Evolutionary conservation across 2,888 invertebrate genomes (phyloP).

Genomic region (Nemoura dubitans): DNA sequence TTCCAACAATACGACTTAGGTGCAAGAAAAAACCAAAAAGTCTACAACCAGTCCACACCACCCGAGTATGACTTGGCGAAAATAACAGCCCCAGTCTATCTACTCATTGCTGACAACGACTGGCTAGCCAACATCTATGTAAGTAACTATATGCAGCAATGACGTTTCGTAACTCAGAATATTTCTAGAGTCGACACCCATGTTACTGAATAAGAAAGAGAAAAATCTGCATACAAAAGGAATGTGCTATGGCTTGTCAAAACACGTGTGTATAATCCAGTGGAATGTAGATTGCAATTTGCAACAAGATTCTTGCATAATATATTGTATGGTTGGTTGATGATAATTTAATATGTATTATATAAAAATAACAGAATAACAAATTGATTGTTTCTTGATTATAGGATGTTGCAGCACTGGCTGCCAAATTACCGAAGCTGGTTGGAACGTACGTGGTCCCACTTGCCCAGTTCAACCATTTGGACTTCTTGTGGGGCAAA

Average conservation of each 20-base stretch:
- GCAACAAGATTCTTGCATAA: background rate
- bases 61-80: conserved; percentile 44
- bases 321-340: background rate
- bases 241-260: background rate
- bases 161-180: background rate
- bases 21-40: conserved; percentile 40
- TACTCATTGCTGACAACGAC: conserved; percentile 58
- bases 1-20: conserved; percentile 48
- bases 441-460: conserved; percentile 58
- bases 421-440: background rate
- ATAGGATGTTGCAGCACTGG: conserved; percentile 35
- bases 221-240: conserved; percentile 12
- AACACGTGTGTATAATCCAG: no score
- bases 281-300: background rate
- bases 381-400: background rate
- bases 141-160: background rate
- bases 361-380: background rate
- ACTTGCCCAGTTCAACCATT: conserved; percentile 69
- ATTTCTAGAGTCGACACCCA: background rate
- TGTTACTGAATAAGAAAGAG: background rate
- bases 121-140: conserved; percentile 34
- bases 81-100: conserved; percentile 58
- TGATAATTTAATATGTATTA: background rate
- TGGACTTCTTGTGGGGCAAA: conserved; percentile 76
- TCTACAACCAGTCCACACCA: conserved; percentile 43